Conservation (phyloP, 2,888 invertebrate species). For the Galeruca laticollis region DNA sequence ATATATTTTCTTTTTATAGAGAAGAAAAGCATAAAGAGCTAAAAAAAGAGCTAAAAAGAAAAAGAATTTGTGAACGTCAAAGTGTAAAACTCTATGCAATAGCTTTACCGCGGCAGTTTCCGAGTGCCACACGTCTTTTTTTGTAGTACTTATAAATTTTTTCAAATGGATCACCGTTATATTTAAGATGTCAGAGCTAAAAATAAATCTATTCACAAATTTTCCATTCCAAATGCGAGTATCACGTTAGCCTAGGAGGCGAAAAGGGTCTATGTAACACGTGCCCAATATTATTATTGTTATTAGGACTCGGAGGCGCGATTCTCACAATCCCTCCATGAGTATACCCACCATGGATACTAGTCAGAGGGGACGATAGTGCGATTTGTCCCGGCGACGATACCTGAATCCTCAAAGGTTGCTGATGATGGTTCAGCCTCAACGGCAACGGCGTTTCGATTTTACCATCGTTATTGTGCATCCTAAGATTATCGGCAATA, state of each 20-base stretch:
- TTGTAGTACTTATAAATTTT: no score
- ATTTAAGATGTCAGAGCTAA: constrained; percentile 23
- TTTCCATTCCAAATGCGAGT: constrained; percentile 55
- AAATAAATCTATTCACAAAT: constrained; percentile 50
- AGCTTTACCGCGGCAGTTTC: no score
- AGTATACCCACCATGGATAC: constrained; percentile 55
- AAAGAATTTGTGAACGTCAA: no score
- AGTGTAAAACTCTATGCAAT: no score
- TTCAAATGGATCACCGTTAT: not conserved
- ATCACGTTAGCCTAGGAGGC: constrained; percentile 66
- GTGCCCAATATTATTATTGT: constrained; percentile 56
- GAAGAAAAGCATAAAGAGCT: no score
- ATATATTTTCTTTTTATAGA: no score
- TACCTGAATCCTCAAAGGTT: constrained; percentile 64
- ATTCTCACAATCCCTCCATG: constrained; percentile 65
- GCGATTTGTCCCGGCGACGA: constrained; percentile 54
- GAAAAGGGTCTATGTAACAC: constrained; percentile 66
- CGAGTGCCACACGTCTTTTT: no score
- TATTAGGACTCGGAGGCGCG: constrained; percentile 61
- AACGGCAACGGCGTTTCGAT: constrained; percentile 62
- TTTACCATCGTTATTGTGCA: constrained; percentile 48
- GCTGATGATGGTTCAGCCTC: constrained; percentile 56
- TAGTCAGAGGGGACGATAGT: constrained; percentile 57
- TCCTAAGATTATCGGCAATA: constrained; percentile 56
- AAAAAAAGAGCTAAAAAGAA: no score